Base-by-base conservation (phyloP, 2,797 vertebrate genomes). In the Danionella dracula region DNA sequence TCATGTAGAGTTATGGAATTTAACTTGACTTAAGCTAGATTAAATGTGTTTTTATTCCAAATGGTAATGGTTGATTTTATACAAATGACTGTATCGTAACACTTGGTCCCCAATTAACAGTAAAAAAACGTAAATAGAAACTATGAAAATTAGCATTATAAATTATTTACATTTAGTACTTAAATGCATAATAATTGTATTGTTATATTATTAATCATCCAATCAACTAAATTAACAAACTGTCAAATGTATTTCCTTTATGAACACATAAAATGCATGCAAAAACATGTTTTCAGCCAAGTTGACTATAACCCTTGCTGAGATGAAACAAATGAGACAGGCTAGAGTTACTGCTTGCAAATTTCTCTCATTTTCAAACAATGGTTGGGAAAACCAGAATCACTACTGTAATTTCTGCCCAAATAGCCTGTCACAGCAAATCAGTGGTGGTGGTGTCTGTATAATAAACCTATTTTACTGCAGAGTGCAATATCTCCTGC, bases 241-340 rank as follows among this genome's bases (percentile, higher is more conserved):
- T 49, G 19, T 65, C 66, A 58, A 54, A 23, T 8, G 2, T 62
- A 59, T 66, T 50, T 60, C 50, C 31, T 71, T 68, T 63, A 21
- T 42, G 13, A 46, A 40, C 29, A 53, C 72, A 78, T 78, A 72
- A 66, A 70, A 58, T 40, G 48, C 74, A 60, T 12, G 72, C 40
- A 58, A 42, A 46, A 45, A 66, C 74, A 70, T 16, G 73, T 66
- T 60, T 34, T 21, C 45, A 21, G 38, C 35, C 38, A 13, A 63
- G 1, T 11, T 56, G 27, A 41, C 13, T 9, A 4, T 65, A 55
- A 48, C 23, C 11, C 35, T n/a, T 16, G 63, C 60, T 32, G 27
- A 62, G 48, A 55, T 49, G 63, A 31, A 38, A 42, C 49, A 50
- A 64, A 40, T 29, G 12, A 8, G 11, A 27, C 19, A 34, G 42